Base-by-base conservation (phyloP, 2,113 vertebrate genomes). In the Dolichotis patagonum region DNA sequence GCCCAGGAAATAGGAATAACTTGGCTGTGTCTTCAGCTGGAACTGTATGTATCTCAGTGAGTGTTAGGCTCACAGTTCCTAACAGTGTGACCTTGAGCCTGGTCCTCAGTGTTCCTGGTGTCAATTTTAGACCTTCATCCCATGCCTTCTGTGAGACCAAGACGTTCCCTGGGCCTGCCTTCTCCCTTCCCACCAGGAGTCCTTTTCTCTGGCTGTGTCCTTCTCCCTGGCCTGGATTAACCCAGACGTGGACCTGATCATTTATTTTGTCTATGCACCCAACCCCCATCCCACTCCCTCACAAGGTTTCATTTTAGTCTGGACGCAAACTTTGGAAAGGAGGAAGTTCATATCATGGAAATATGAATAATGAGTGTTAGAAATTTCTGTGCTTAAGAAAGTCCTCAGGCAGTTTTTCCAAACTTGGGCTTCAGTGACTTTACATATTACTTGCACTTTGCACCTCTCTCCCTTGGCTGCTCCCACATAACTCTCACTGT, bases 351-450 rank as follows among this genome's bases (percentile, higher is more conserved):
- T 38, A 26, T 58, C 7, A 38, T 2, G 13, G 28, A 87, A 80
- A 87, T 13, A 11, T 54, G 63, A 92, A 81, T 95, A 49, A 60
- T 69, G 69, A 85, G 46, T 85, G 7, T 69, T 69, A n/a, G 90
- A 78, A 58, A 97, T 82, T 14, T 78, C 80, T 94, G 46, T 82
- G 85, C 67, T 85, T 71, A 46, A 81, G 38, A 43, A 67, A 32
- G 1, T 52, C 88, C 60, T 65, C 41, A 43, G 60, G 54, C 60
- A 60, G 69, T 78, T 93, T 93, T 95, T 88, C 75, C 75, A 56
- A 26, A 46, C 35, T 62, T 90, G 35, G 32, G n/a, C 11, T 52
- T 78, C 41, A 54, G 41, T 11, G 12, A 78, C 87, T 80, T 86
- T 35, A 7, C 69, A 20, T 87, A n/a, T 81, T 84, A 85, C 75